phyloP scores from a whole-genome alignment of 2,888 invertebrate genomes.

The Lasioglossum figueresi region DNA sequence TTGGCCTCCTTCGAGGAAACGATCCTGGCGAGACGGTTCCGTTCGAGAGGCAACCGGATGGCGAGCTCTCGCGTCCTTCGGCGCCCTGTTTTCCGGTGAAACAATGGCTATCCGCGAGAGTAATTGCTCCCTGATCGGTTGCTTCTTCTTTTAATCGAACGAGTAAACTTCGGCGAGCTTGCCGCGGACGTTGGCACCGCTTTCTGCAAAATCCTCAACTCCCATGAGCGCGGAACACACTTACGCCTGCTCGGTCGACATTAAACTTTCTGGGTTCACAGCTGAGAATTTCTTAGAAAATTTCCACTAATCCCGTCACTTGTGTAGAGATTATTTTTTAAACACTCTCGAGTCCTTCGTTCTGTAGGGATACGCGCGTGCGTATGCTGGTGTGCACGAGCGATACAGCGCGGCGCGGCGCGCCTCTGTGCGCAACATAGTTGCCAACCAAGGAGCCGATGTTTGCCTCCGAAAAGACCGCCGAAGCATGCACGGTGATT shows the following conservation, averaged over 20 bases:
- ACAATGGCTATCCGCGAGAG: conserved; percentile 20
- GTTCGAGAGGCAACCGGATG: neutral
- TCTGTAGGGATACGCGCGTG: too few species aligned
- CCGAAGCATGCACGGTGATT: too few species aligned
- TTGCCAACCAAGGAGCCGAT: too few species aligned
- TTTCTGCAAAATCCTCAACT: neutral
- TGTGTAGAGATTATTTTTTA: neutral
- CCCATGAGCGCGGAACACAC: neutral
- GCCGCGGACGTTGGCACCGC: neutral
- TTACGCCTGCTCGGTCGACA: neutral
- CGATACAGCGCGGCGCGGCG: too few species aligned
- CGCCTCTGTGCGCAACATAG: too few species aligned
- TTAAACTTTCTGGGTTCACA: neutral
- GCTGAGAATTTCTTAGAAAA: neutral
- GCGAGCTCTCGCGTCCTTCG: conserved; percentile 14
- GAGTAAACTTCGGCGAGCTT: neutral
- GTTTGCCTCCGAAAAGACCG: too few species aligned
- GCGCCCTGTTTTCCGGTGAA: neutral
- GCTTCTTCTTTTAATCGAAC: conserved; percentile 19
- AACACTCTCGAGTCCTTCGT: neutral
- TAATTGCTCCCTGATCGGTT: conserved; percentile 17
- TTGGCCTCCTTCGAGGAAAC: neutral
- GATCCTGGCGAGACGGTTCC: conserved; percentile 1
- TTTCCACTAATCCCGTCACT: neutral
- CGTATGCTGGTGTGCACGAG: too few species aligned